A percentile compares a stretch with the other conserved stretches of the same genome.
Conservation (phyloP, 2,113 vertebrate genomes). For the Herpetotheres cachinnans region DNA sequence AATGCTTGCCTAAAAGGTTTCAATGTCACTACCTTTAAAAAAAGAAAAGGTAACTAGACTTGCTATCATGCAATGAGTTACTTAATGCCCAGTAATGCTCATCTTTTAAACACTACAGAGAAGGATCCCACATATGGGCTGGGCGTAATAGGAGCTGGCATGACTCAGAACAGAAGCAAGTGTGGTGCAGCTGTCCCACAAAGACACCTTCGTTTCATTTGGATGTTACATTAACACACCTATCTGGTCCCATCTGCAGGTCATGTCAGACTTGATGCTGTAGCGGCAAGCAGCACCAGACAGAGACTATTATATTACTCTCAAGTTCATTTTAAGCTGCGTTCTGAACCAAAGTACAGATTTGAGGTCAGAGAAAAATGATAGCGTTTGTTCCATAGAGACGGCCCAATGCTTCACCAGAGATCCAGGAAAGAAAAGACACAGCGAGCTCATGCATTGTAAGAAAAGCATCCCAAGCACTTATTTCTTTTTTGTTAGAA, state of each 20-base stretch:
- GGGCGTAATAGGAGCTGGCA: background rate
- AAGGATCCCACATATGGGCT: background rate
- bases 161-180: background rate
- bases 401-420: background rate
- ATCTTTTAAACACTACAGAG: background rate
- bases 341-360: background rate
- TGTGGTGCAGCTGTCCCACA: background rate
- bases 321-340: background rate
- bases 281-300: background rate
- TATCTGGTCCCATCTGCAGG: background rate
- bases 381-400: background rate
- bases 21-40: background rate
- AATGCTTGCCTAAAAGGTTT: background rate
- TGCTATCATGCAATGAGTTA: background rate
- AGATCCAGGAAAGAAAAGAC: background rate
- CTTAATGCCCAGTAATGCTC: background rate
- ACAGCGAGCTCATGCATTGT: background rate
- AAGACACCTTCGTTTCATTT: background rate
- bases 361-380: background rate
- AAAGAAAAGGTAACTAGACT: background rate
- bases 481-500: background rate
- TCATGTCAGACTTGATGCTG: background rate
- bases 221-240: background rate
- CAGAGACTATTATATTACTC: fast-evolving
- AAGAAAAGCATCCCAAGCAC: background rate